phyloP scores from a whole-genome alignment of 2,113 vertebrate species.

The Tapirus terrestris region DNA sequence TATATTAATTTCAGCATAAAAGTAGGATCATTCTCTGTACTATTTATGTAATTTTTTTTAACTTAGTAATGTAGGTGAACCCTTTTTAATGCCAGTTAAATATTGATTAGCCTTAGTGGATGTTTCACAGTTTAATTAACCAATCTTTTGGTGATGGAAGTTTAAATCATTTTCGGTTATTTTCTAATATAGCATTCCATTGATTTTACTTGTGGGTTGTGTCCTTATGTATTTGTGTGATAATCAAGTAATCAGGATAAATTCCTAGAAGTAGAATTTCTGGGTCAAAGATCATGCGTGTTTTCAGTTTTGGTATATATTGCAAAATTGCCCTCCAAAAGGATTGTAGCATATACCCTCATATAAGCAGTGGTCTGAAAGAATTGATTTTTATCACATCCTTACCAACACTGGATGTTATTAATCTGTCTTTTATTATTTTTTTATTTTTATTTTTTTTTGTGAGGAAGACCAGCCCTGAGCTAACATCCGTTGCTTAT shows the following conservation, averaged over 20 bases:
- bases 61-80: not conserved
- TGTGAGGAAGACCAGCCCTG: no score
- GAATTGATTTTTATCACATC: conserved; percentile 20
- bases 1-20: not conserved
- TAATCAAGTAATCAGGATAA: not conserved
- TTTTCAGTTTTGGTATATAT: conserved; percentile 9
- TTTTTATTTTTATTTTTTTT: no score
- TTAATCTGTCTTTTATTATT: not conserved
- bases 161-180: conserved; percentile 44
- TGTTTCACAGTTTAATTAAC: not conserved
- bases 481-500: no score
- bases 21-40: not conserved
- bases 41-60: not conserved
- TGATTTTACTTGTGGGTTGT: conserved; percentile 1
- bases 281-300: not conserved
- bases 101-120: not conserved
- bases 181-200: not conserved
- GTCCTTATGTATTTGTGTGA: conserved; percentile 15
- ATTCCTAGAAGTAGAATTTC: conserved; percentile 51
- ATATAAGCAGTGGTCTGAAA: not conserved
- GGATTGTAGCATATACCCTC: not conserved
- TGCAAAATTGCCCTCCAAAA: conserved; percentile 19
- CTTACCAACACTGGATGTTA: not conserved
- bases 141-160: not conserved
- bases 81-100: not conserved